Evolutionary conservation across 2,888 invertebrate genomes (phyloP).

Genomic region (Cheilosia pagana): DNA sequence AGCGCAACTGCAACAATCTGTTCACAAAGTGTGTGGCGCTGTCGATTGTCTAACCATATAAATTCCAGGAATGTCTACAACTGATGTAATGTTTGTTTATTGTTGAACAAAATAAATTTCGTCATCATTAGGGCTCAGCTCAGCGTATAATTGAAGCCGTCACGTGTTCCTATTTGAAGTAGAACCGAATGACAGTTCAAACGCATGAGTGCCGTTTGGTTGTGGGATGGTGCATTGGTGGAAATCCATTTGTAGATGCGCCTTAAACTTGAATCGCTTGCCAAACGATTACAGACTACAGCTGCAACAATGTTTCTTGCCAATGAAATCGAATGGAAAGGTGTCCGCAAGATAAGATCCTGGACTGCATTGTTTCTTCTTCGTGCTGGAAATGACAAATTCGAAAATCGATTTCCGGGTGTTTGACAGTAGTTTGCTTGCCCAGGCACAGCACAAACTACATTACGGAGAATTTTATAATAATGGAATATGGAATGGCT

Average conservation of each 20-base stretch:
- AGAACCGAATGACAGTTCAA: neutral
- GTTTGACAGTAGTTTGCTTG: neutral
- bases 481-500: too few relatives aligned
- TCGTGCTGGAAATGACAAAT: neutral
- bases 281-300: slow-evolving; percentile 4
- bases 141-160: slow-evolving; percentile 1
- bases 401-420: slow-evolving; percentile 5
- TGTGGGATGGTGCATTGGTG: neutral
- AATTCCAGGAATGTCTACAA: slow-evolving; percentile 6
- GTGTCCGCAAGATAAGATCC: slow-evolving; percentile 1
- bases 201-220: neutral
- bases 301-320: neutral
- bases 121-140: slow-evolving; percentile 23
- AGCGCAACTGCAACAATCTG: slow-evolving; percentile 27
- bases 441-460: too few relatives aligned
- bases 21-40: slow-evolving; percentile 49
- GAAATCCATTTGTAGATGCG: too few relatives aligned
- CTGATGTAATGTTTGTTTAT: slow-evolving; percentile 34
- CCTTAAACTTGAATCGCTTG: neutral
- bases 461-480: too few relatives aligned
- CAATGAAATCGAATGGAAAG: slow-evolving; percentile 5
- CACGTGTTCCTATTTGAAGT: neutral
- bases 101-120: slow-evolving; percentile 38
- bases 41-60: slow-evolving; percentile 54
- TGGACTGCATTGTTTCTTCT: neutral